Evolutionary conservation across 2,797 vertebrate species (phyloP).

Genomic region (Microchirus variegatus): DNA sequence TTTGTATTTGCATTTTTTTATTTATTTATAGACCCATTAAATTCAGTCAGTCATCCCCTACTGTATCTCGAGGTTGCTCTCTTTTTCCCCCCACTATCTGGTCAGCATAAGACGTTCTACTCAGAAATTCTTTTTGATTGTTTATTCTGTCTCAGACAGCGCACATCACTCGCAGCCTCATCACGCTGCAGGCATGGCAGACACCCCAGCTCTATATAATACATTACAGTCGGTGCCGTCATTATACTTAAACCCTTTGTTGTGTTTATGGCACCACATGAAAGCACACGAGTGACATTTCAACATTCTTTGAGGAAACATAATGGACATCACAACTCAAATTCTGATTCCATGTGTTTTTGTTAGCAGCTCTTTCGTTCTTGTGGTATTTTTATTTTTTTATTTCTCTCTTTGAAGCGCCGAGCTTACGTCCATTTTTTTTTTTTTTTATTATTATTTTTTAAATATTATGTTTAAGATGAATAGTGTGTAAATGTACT

Average conservation of each 20-base stretch:
- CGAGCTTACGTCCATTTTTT: neutral
- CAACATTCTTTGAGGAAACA: slow-evolving; percentile 41
- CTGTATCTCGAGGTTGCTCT: slow-evolving; percentile 27
- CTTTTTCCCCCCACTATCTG: slow-evolving; percentile 34
- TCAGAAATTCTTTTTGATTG: slow-evolving; percentile 63
- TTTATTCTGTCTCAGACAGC: slow-evolving; percentile 51
- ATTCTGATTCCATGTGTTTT: slow-evolving; percentile 11
- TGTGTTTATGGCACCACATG: slow-evolving; percentile 37
- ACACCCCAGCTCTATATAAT: slow-evolving; percentile 32
- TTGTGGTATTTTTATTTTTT: too few species aligned
- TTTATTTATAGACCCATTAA: slow-evolving; percentile 8
- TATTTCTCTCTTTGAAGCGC: too few species aligned
- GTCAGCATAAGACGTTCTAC: slow-evolving; percentile 42
- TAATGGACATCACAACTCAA: slow-evolving; percentile 2
- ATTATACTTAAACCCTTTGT: slow-evolving; percentile 41
- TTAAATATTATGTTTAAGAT: slow-evolving; percentile 24
- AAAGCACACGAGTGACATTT: slow-evolving; percentile 35
- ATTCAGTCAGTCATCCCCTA: neutral
- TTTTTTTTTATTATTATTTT: slow-evolving; percentile 11
- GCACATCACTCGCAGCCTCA: slow-evolving; percentile 31
- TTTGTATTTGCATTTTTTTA: neutral
- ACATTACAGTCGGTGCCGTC: slow-evolving; percentile 35
- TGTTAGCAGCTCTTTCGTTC: slow-evolving; percentile 7
- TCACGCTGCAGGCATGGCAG: slow-evolving; percentile 31
- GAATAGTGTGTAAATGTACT: slow-evolving; percentile 56